Evolutionary conservation across 2,888 invertebrate species (phyloP).

Genomic region (Leptopterna dolabrata): DNA sequence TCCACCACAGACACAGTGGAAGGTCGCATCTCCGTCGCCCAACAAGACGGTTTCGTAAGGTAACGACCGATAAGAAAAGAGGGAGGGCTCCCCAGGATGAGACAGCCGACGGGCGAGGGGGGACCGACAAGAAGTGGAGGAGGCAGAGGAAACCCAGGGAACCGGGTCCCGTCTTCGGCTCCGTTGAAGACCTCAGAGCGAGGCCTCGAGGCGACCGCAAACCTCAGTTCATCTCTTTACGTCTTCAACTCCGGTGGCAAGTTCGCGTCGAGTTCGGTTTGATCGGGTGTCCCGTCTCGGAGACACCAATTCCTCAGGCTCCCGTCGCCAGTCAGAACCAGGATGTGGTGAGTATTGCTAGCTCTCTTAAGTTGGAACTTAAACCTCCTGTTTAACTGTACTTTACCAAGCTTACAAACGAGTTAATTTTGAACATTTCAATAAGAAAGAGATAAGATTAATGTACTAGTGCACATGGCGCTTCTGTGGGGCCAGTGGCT

Average conservation of each 20-base stretch:
- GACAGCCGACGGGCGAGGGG: background rate
- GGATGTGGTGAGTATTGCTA: background rate
- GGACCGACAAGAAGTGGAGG: background rate
- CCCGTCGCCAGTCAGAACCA: background rate
- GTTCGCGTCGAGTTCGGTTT: background rate
- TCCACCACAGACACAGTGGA: background rate
- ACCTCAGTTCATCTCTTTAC: background rate
- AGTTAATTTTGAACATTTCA: too few relatives aligned
- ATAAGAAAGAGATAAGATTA: too few relatives aligned
- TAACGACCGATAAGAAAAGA: conserved; percentile 1
- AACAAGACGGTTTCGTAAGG: background rate
- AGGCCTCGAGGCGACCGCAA: background rate
- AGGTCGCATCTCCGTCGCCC: background rate
- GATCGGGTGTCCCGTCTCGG: background rate
- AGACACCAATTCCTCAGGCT: background rate
- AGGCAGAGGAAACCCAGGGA: background rate
- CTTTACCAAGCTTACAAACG: too few relatives aligned
- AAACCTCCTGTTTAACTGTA: too few relatives aligned
- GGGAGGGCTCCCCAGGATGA: background rate
- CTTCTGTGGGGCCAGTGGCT: too few relatives aligned
- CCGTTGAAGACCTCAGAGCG: background rate
- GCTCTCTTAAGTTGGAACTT: too few relatives aligned
- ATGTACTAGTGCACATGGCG: too few relatives aligned
- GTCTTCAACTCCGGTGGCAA: background rate
- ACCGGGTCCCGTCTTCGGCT: background rate